phyloP scores from a whole-genome alignment of 2,888 invertebrate genomes.

The Drosophila yooni region DNA sequence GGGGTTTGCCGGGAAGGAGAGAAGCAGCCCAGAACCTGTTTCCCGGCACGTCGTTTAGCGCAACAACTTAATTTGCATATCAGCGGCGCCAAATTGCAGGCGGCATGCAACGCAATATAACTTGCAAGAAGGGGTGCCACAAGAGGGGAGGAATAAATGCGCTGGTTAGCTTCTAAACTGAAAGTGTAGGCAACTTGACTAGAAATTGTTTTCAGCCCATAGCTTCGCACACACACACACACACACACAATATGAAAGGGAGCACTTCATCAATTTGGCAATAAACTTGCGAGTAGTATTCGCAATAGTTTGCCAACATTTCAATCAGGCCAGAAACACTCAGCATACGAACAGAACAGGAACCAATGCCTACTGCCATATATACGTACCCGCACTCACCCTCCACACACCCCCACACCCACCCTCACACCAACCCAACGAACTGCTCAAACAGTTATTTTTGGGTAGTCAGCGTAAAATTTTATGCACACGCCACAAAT shows the following conservation, averaged over 20 bases:
- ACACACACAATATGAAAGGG: constrained; percentile 27
- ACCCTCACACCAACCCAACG: not conserved
- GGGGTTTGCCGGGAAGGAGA: constrained; percentile 1
- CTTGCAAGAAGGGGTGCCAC: not conserved
- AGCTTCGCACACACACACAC: constrained; percentile 7
- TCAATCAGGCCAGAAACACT: constrained; percentile 76
- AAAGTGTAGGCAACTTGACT: constrained; percentile 54
- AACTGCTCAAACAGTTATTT: constrained; percentile 35
- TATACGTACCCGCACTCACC: not conserved
- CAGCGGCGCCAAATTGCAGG: constrained; percentile 83
- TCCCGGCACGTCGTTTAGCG: constrained; percentile 82
- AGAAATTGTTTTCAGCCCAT: constrained; percentile 70
- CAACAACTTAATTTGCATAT: constrained; percentile 84
- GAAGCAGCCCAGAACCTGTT: constrained; percentile 52
- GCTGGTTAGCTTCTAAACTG: constrained; percentile 42
- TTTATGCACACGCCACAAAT: constrained; percentile 78
- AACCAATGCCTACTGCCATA: not conserved
- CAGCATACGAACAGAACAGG: constrained; percentile 13
- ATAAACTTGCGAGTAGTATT: constrained; percentile 79
- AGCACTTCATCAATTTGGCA: constrained; percentile 80
- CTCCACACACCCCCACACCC: not conserved
- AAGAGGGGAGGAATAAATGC: not conserved
- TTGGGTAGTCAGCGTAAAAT: constrained; percentile 69
- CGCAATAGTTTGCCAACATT: constrained; percentile 79
- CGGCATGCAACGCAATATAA: constrained; percentile 79